Evolutionary conservation across 2,797 vertebrate genomes (phyloP), one percentile per base, ranked within the genome.

Genomic region (Sebastes oblongus): DNA sequence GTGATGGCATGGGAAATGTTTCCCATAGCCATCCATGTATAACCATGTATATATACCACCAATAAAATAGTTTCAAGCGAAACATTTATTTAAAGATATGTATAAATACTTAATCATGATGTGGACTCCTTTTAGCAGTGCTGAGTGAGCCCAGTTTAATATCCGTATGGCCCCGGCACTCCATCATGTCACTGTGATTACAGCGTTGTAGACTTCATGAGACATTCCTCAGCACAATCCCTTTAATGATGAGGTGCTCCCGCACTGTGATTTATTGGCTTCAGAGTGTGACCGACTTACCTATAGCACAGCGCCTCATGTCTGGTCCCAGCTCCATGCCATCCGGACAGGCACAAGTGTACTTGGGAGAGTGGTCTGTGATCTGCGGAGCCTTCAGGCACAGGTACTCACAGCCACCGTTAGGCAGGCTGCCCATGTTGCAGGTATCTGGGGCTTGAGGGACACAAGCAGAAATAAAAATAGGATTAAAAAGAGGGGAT

Each of bases 371-470:
- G 80, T 97, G 97, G 81, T 97, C 95, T 7, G 97, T 97, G 92
- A 97, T 97, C 94, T 98, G 98, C 24, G 98, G 98, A n/a, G 98
- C 98, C 88, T 98, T 97, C 81, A 99, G 96, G 90, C 98, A 99
- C 76, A 99, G 93, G 89, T 98, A 99, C 81, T 99, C 98, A 72
- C 98, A 99, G 86, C 98, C 98, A 2, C 98, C 98, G 0, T 99
- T 98, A 16, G 97, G 97, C 36, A 98, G 93, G 70, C 94, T 95
- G 14, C 97, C 97, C 91, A 96, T 94, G 89, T 97, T 98, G 42
- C 98, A 99, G 83, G 94, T 96, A 77, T 99, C 97, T 3, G 97
- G 96, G 82, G 96, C 98, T 99, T 77, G 18, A 56, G 78, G 71
- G 67, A 59, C 25, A 88, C 34, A 89, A 50, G 50, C 14, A 66